Evolutionary conservation across 2,888 invertebrate species (phyloP).

Genomic region (Drosophila acutilabella): DNA sequence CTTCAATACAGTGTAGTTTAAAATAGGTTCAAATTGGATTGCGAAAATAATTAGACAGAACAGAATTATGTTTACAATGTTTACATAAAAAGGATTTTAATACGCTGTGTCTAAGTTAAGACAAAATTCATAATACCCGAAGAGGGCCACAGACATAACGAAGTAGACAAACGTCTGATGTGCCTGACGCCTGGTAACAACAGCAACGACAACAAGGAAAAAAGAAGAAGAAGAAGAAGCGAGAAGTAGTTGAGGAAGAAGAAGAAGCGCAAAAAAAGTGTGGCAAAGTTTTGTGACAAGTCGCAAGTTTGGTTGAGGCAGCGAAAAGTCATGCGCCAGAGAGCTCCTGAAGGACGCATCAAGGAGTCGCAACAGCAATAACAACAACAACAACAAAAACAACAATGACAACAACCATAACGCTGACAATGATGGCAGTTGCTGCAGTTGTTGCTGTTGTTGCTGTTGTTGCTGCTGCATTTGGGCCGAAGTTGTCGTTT

Average conservation of each 20-base stretch:
- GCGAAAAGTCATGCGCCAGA: constrained; percentile 80
- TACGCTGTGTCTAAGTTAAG: background rate
- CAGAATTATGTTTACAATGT: too few relatives aligned
- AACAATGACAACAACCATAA: constrained; percentile 19
- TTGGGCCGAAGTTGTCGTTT: constrained; percentile 51
- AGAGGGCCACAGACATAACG: background rate
- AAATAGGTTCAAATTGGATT: too few relatives aligned
- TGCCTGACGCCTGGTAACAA: constrained; percentile 35
- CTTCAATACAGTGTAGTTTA: too few relatives aligned
- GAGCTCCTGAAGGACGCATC: constrained; percentile 83
- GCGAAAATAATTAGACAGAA: too few relatives aligned
- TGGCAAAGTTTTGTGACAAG: constrained; percentile 66
- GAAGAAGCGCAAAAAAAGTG: constrained; percentile 37
- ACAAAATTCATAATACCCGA: constrained; percentile 22
- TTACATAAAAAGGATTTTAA: too few relatives aligned
- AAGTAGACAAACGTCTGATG: constrained; percentile 41
- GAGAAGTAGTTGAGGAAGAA: constrained; percentile 1
- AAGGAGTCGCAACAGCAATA: constrained; percentile 74
- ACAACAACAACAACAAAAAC: constrained; percentile 15
- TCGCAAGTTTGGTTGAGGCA: constrained; percentile 66
- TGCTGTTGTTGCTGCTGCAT: constrained; percentile 18
- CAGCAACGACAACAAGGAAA: constrained; percentile 28
- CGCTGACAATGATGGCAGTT: constrained; percentile 63
- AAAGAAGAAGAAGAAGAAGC: background rate
- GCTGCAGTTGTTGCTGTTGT: constrained; percentile 23